These are phyloP conservation scores for Neoitamus cyanurus DNA, from an alignment of 2,888 invertebrate genomes.

Conservation along the genomic window DNA sequence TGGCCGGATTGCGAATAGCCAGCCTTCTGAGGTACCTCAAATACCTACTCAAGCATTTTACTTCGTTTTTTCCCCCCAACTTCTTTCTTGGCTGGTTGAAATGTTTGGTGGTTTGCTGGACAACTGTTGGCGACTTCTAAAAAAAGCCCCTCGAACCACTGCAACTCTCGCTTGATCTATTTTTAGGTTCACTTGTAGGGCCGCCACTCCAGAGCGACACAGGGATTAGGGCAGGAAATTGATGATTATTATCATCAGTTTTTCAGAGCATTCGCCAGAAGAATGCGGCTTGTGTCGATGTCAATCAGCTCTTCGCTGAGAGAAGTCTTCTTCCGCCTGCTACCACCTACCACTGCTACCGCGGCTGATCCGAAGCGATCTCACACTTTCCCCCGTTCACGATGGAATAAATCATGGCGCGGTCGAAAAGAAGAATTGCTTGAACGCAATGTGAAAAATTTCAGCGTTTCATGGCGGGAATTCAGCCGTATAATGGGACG, in stretches of 20 bases:
- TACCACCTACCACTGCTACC: not conserved
- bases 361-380: not conserved
- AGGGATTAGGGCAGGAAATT: conserved; percentile 38
- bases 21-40: not conserved
- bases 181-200: conserved; percentile 36
- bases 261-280: not conserved
- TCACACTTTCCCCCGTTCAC: conserved; percentile 2
- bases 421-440: conserved; percentile 14
- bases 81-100: not conserved
- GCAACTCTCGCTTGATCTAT: not conserved
- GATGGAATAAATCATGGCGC: conserved; percentile 16
- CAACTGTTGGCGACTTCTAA: not conserved
- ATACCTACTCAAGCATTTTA: not conserved
- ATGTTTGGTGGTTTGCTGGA: not conserved
- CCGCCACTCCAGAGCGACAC: not conserved
- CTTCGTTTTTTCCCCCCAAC: not conserved
- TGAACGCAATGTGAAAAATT: conserved; percentile 9
- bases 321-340: conserved; percentile 12
- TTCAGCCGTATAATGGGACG: conserved; percentile 25
- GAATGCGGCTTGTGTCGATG: conserved; percentile 43
- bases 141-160: not conserved
- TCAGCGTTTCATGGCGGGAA: not conserved
- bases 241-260: conserved; percentile 40
- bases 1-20: conserved; percentile 28
- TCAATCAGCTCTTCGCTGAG: conserved; percentile 24